phyloP scores from a whole-genome alignment of 2,113 vertebrate species.

The Todiramphus chloris region DNA sequence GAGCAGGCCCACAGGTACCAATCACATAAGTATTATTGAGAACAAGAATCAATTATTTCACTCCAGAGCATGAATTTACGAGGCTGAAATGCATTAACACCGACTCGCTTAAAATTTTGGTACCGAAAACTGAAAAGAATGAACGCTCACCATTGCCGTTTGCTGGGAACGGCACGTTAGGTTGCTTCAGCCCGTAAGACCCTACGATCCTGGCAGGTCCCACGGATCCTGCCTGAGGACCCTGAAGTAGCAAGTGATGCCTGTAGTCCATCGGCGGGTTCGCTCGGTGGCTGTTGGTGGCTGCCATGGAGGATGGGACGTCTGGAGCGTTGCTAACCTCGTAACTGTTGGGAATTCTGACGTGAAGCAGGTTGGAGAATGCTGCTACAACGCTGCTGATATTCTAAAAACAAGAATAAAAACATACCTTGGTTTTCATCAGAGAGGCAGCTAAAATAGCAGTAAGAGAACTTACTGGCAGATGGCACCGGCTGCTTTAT shows the following conservation, averaged over 20 bases:
- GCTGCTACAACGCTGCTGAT: constrained; percentile 87
- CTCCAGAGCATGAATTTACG: background rate
- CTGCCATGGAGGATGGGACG: constrained; percentile 70
- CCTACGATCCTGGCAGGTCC: constrained; percentile 72
- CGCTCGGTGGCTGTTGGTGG: constrained; percentile 76
- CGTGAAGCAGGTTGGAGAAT: constrained; percentile 86
- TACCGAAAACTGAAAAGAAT: background rate
- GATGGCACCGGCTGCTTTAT: background rate
- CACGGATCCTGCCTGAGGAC: constrained; percentile 71
- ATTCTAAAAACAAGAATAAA: constrained; percentile 75
- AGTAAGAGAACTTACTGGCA: background rate
- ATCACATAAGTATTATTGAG: fast-evolving
- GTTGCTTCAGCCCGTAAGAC: constrained; percentile 78
- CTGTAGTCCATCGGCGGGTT: constrained; percentile 77
- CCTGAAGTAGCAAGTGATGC: constrained; percentile 74
- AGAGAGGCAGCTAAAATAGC: background rate
- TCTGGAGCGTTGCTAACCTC: constrained; percentile 88
- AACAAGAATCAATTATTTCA: background rate
- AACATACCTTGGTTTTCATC: background rate
- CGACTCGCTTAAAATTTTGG: background rate
- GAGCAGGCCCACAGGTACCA: background rate
- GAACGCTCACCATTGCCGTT: constrained; percentile 82
- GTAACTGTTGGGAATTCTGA: constrained; percentile 85
- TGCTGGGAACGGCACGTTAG: constrained; percentile 79
- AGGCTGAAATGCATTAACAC: background rate